Evolutionary conservation across 2,797 vertebrate genomes (phyloP).

Genomic region (Cossypha dichroa): DNA sequence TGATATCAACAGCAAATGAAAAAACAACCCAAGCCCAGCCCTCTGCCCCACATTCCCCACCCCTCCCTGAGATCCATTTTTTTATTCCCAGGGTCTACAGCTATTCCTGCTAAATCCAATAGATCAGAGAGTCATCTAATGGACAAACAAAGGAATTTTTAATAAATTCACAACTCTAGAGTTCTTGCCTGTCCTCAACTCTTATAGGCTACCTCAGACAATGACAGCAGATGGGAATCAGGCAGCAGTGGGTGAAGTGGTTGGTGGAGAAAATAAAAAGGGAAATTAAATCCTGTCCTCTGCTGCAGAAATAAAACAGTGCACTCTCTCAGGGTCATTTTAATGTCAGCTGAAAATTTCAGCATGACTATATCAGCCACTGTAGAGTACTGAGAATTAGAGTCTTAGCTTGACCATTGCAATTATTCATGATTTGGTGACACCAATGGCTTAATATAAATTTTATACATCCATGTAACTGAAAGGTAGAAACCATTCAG

Average conservation of each 20-base stretch:
- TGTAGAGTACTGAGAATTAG: background rate
- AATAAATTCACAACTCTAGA: background rate
- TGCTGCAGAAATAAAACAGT: background rate
- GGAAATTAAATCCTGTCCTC: background rate
- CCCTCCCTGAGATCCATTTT: background rate
- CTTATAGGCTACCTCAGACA: background rate
- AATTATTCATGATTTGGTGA: background rate
- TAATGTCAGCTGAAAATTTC: background rate
- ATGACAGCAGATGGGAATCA: background rate
- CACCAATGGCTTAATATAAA: background rate
- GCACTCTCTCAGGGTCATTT: background rate
- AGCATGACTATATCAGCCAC: background rate
- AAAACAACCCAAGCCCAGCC: background rate
- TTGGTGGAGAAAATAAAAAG: background rate
- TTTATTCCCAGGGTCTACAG: background rate
- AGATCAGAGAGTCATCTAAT: slow-evolving; percentile 16
- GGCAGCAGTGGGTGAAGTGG: background rate
- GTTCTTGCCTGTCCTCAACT: background rate
- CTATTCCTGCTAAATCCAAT: background rate
- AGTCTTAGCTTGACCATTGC: background rate
- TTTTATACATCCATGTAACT: background rate
- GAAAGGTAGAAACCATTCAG: background rate
- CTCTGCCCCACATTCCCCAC: rapidly evolving
- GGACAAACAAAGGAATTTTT: background rate
- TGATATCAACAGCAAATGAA: background rate